A percentile compares a stretch with the other conserved stretches of the same genome.
Conservation (phyloP, 2,113 vertebrate genomes). For the Petrocephalus microphthalmus region DNA sequence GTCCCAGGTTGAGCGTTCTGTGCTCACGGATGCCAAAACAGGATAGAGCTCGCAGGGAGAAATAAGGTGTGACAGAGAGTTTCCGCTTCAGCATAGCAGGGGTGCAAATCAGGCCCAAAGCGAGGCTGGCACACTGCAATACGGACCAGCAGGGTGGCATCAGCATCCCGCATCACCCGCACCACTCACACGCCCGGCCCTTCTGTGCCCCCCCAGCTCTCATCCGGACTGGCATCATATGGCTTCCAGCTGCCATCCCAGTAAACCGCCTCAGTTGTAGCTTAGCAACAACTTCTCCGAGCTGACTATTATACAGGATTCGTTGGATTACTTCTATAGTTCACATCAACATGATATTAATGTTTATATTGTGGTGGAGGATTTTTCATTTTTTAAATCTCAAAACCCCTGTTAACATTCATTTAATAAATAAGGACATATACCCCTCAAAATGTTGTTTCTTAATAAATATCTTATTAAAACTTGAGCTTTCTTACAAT, state of each 20-base stretch:
- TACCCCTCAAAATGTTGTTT: background rate
- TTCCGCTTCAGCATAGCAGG: background rate
- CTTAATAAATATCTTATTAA: background rate
- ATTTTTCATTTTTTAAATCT: background rate
- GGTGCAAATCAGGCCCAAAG: background rate
- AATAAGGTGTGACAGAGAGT: background rate
- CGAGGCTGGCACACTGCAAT: background rate
- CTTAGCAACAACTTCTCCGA: background rate
- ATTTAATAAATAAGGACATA: background rate
- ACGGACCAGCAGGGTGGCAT: background rate
- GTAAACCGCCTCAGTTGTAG: background rate
- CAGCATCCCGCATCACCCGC: background rate
- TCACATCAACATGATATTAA: background rate
- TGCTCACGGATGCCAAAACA: background rate
- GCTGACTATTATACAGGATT: background rate
- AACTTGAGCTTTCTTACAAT: background rate
- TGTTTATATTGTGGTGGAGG: background rate
- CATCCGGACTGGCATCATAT: background rate
- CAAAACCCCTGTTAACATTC: background rate
- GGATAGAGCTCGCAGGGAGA: background rate
- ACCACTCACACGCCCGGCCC: background rate
- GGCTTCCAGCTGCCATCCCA: background rate
- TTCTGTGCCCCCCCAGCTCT: background rate
- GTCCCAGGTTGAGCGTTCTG: background rate
- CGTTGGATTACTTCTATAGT: background rate